Percentiles rank a stretch among this genome's conserved stretches.
Evolutionary conservation across 1,140 invertebrate genomes (phyloP).

Genomic region (Triops longicaudatus): DNA sequence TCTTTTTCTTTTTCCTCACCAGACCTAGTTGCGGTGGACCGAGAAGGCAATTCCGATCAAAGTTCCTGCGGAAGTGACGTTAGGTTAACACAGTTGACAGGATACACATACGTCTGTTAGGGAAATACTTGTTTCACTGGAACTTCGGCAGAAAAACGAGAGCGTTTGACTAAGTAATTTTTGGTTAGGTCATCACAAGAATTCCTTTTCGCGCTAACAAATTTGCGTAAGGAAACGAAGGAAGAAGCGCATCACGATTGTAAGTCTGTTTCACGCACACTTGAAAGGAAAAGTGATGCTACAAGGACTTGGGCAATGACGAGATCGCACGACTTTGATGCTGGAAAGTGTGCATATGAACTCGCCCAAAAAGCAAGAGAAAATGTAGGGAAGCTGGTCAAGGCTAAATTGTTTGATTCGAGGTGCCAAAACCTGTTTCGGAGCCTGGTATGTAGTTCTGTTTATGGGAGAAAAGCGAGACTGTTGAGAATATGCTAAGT

Average conservation of each 20-base stretch:
- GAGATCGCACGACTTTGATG: too few relatives aligned
- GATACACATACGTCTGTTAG: background rate
- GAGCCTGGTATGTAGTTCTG: background rate
- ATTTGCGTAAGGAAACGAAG: too few relatives aligned
- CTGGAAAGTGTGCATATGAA: too few relatives aligned
- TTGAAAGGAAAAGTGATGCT: too few relatives aligned
- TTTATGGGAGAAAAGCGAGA: background rate
- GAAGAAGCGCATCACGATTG: too few relatives aligned
- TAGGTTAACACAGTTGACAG: background rate
- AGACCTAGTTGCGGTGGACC: background rate
- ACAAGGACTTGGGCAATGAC: too few relatives aligned
- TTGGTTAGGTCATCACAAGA: too few relatives aligned
- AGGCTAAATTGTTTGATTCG: background rate
- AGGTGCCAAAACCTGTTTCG: background rate
- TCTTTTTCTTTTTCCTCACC: background rate
- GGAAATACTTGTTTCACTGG: background rate
- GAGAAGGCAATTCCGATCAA: background rate
- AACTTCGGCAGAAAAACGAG: too few relatives aligned
- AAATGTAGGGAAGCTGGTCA: background rate
- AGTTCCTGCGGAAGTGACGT: conserved; percentile 3
- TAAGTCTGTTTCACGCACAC: too few relatives aligned
- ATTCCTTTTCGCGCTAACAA: too few relatives aligned
- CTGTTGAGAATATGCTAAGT: background rate
- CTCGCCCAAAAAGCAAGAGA: background rate
- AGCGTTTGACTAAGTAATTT: too few relatives aligned